Percentiles rank a stretch among this genome's conserved stretches.
phyloP scores from a whole-genome alignment of 2,888 invertebrate genomes.

The Cacoxenus indagator region DNA sequence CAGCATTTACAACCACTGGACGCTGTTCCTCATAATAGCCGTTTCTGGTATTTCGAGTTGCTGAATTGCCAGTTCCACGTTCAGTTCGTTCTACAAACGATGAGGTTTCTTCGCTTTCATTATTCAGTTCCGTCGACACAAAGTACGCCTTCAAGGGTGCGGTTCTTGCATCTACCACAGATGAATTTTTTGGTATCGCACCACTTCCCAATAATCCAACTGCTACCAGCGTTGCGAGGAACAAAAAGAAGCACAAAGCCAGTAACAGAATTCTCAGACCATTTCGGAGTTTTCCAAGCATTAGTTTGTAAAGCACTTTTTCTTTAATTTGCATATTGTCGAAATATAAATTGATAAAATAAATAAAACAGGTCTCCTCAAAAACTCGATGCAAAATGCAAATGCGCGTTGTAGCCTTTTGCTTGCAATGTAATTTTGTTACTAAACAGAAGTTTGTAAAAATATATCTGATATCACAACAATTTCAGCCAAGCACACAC shows the following conservation, averaged over 20 bases:
- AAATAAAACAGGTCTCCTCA: background rate
- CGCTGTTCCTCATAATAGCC: conserved; percentile 51
- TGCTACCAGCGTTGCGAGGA: background rate
- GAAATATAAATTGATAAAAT: background rate
- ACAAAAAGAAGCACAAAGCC: background rate
- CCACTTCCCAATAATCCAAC: background rate
- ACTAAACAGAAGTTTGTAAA: background rate
- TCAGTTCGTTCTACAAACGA: conserved; percentile 51
- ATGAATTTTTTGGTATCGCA: background rate
- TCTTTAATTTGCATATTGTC: background rate
- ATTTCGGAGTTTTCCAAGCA: background rate
- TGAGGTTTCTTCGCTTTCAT: conserved; percentile 26
- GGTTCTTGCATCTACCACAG: background rate
- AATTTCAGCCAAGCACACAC: background rate
- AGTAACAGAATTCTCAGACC: background rate
- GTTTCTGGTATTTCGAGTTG: conserved; percentile 25
- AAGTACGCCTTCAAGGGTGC: background rate
- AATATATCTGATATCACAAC: background rate
- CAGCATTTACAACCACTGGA: conserved; percentile 49
- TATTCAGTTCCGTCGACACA: conserved; percentile 20
- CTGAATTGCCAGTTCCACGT: conserved; percentile 36
- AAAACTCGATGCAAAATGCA: background rate
- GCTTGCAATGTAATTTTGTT: background rate
- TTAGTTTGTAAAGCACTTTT: background rate
- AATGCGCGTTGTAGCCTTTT: conserved; percentile 1